A percentile compares a stretch with the other conserved stretches of the same genome.
phyloP scores from a whole-genome alignment of 2,113 vertebrate genomes.

The Rhizomys pruinosus region DNA sequence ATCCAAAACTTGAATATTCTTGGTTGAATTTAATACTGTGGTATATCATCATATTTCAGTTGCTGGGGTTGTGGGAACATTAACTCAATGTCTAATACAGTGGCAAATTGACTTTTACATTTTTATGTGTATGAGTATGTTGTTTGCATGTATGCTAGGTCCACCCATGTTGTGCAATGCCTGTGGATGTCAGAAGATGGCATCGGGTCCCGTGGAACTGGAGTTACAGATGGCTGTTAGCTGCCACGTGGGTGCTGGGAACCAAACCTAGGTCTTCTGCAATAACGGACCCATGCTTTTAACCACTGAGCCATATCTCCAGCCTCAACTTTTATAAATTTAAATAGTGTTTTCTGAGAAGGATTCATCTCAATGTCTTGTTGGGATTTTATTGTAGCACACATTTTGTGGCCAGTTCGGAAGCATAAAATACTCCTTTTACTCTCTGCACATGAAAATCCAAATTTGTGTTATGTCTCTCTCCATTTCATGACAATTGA shows the following conservation, averaged over 20 bases:
- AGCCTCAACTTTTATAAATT: slow-evolving; percentile 49
- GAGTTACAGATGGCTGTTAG: too few species aligned
- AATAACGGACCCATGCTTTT: too few species aligned
- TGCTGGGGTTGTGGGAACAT: slow-evolving; percentile 52
- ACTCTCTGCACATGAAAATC: slow-evolving; percentile 25
- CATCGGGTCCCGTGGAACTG: too few species aligned
- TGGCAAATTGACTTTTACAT: slow-evolving; percentile 70
- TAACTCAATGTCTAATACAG: slow-evolving; percentile 65
- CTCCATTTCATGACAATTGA: slow-evolving; percentile 33
- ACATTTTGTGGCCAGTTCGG: slow-evolving; percentile 52
- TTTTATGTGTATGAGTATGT: neutral
- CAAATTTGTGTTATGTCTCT: slow-evolving; percentile 42
- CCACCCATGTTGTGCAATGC: too few species aligned
- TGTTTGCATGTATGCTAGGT: too few species aligned
- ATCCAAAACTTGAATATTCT: slow-evolving; percentile 46
- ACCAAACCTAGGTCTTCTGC: too few species aligned
- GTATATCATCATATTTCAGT: slow-evolving; percentile 54
- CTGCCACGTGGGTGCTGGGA: too few species aligned
- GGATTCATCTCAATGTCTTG: slow-evolving; percentile 52
- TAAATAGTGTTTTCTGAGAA: slow-evolving; percentile 59
- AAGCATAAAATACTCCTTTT: slow-evolving; percentile 35
- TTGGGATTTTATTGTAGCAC: slow-evolving; percentile 53
- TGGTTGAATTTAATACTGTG: slow-evolving; percentile 54
- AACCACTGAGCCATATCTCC: too few species aligned
- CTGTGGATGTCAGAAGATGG: too few species aligned